Conservation (phyloP, 2,113 vertebrate genomes). For the Spea bombifrons region DNA sequence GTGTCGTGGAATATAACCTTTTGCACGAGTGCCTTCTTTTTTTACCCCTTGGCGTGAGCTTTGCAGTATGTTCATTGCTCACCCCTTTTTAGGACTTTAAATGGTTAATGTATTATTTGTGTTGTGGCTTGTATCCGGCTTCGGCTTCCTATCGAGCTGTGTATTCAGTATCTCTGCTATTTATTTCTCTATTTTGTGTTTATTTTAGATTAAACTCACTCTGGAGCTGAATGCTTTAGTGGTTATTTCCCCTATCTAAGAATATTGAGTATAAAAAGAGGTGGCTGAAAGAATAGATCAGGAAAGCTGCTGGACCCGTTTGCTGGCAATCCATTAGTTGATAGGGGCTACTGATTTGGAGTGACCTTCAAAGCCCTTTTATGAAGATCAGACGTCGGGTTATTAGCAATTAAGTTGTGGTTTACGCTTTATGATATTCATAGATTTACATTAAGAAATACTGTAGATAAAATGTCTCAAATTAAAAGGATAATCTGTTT, state of each 20-base stretch:
- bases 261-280: too few relatives aligned
- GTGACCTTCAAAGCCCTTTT: slow-evolving; percentile 4
- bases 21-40: neutral
- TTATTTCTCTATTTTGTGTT: neutral
- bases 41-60: too few relatives aligned
- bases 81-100: neutral
- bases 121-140: neutral
- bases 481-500: too few relatives aligned
- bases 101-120: neutral
- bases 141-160: neutral
- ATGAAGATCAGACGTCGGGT: too few relatives aligned
- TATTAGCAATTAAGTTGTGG: too few relatives aligned
- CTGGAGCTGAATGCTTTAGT: neutral
- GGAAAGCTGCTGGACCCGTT: too few relatives aligned
- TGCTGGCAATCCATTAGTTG: too few relatives aligned
- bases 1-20: neutral
- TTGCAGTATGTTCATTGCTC: too few relatives aligned
- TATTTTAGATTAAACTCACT: neutral
- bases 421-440: too few relatives aligned
- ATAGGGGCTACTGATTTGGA: neutral
- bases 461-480: too few relatives aligned
- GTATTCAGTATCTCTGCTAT: neutral
- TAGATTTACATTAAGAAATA: too few relatives aligned
- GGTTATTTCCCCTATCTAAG: neutral
- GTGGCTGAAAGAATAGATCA: too few relatives aligned